These are phyloP conservation scores for Himalopsyche anomala DNA, from an alignment of 2,888 invertebrate species.

Conservation along the genomic window DNA sequence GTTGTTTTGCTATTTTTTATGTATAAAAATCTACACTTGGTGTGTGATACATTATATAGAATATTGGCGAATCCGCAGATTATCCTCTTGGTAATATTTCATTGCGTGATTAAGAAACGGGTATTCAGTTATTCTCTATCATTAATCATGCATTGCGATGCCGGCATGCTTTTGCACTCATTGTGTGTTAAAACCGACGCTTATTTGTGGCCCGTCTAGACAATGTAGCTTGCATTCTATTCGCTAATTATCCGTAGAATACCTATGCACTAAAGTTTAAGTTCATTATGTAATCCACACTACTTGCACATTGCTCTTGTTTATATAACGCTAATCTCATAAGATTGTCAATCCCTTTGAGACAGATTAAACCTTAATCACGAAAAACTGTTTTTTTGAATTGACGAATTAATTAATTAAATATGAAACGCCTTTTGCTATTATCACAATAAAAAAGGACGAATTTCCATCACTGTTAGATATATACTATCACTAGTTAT, in stretches of 20 bases:
- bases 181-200: background rate
- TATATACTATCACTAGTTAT: too few relatives aligned
- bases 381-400: too few relatives aligned
- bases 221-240: conserved; percentile 26
- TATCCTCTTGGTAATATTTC: background rate
- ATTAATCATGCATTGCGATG: conserved; percentile 18
- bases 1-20: background rate
- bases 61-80: background rate
- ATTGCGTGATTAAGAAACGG: background rate
- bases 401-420: too few relatives aligned
- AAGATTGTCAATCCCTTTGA: too few relatives aligned
- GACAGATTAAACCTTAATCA: too few relatives aligned
- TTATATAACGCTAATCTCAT: too few relatives aligned
- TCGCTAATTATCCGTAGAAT: conserved; percentile 27
- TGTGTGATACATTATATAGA: background rate
- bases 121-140: background rate
- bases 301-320: background rate
- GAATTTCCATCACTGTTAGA: too few relatives aligned
- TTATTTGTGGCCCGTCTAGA: conserved; percentile 26
- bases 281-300: conserved; percentile 4
- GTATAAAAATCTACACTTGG: background rate
- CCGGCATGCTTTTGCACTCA: conserved; percentile 15
- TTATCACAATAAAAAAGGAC: too few relatives aligned
- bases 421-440: too few relatives aligned
- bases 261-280: background rate